Evolutionary conservation across 2,888 invertebrate species (phyloP).

Genomic region (Nasonovia ribisnigri): DNA sequence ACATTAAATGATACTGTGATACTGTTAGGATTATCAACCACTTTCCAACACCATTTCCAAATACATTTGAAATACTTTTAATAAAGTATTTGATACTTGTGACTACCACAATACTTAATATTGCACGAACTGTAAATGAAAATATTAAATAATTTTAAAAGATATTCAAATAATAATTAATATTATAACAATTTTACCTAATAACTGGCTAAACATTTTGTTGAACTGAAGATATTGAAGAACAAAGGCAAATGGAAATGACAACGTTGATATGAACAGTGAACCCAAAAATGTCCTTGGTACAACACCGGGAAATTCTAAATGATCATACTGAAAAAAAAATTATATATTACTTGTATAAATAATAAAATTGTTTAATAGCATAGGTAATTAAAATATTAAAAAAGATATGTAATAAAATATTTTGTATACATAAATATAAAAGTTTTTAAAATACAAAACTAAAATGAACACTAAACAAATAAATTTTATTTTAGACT

Average conservation of each 20-base stretch:
- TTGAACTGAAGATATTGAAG: conserved; percentile 79
- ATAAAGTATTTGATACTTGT: conserved; percentile 81
- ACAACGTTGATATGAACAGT: conserved; percentile 81
- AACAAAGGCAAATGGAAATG: conserved; percentile 81
- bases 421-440: background rate
- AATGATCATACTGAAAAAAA: conserved; percentile 91
- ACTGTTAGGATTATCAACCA: conserved; percentile 89
- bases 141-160: background rate
- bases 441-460: background rate
- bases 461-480: background rate
- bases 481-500: background rate
- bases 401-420: background rate
- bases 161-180: conserved; percentile 68
- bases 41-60: conserved; percentile 82
- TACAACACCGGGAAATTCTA: conserved; percentile 97
- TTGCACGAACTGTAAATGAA: conserved; percentile 80
- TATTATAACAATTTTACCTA: conserved; percentile 76
- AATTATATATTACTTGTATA: background rate
- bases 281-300: conserved; percentile 97
- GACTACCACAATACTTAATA: conserved; percentile 83
- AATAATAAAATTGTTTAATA: background rate
- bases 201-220: conserved; percentile 91
- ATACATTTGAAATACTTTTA: conserved; percentile 80
- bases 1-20: conserved; percentile 98
- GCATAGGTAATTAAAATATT: background rate